Evolutionary conservation across 2,797 vertebrate species (phyloP), one percentile per base, ranked within the genome.

Genomic region (Pagetopsis macropterus): DNA sequence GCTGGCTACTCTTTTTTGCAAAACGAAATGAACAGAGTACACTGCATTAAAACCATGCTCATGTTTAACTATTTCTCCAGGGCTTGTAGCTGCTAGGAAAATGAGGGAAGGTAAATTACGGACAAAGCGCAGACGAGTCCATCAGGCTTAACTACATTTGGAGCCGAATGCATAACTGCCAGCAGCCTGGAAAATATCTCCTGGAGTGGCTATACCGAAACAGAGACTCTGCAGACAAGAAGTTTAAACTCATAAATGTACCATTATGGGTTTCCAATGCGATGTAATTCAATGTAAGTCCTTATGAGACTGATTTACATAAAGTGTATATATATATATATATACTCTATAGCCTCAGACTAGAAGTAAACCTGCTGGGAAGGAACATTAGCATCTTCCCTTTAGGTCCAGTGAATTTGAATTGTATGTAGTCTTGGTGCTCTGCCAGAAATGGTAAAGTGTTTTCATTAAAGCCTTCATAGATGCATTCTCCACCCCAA

Each of bases 231-330:
- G 48, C n/a, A 75, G 56, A 67, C 1, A 15, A 57, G 46, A 61
- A 67, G 61, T 66, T 65, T 51, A 68, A 75, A 81, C 71, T 52
- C 64, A 70, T 72, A 81, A 64, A 82, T 73, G 27, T 19, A 56
- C 17, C 6, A 3, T 68, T 75, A 46, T 58, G 31, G 45, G 14
- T 80, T 84, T 27, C 5, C 27, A 27, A 27, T 80, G 56, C 75
- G 84, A 81, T 82, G 56, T 58, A 87, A 84, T 84, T 83, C 72
- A 82, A 54, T 72, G 75, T 83, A 75, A 27, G 51, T 77, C 57
- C 84, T 72, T 75, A 61, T 75, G 80, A 80, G 79, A 70, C 13
- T 54, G 0, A 85, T 85, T 84, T 90, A 19, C 74, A 83, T 86
- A 40, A 56, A 9, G 44, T 12, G 6, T 83, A 31, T 40, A 75